Conservation (phyloP, 2,888 invertebrate genomes). For the Matsumyia berberina region DNA sequence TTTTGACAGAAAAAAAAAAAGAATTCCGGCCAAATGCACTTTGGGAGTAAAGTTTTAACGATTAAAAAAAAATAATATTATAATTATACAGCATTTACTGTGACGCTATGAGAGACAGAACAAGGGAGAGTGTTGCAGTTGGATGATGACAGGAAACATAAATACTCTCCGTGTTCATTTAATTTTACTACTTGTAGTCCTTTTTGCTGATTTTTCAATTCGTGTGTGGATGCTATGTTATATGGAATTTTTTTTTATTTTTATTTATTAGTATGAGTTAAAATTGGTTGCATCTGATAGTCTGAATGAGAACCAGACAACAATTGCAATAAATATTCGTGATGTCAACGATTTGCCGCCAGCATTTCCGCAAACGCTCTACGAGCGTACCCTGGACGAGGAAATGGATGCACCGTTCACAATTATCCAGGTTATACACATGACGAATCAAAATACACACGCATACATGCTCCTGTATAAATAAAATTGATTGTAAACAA, state of each 20-base stretch:
- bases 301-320: slow-evolving; percentile 94
- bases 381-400: slow-evolving; percentile 90
- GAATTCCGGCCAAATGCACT: slow-evolving; percentile 1
- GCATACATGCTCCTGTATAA: slow-evolving; percentile 15
- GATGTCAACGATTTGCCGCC: slow-evolving; percentile 97
- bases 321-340: slow-evolving; percentile 91
- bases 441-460: background rate
- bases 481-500: slow-evolving; percentile 8
- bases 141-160: slow-evolving; percentile 37
- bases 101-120: slow-evolving; percentile 7
- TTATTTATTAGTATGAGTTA: slow-evolving; percentile 89
- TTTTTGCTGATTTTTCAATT: slow-evolving; percentile 42
- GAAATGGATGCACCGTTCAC: slow-evolving; percentile 90
- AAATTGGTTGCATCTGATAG: slow-evolving; percentile 95
- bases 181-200: slow-evolving; percentile 54
- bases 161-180: slow-evolving; percentile 47
- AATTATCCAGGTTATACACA: slow-evolving; percentile 89
- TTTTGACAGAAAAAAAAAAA: slow-evolving; percentile 16
- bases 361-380: slow-evolving; percentile 89
- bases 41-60: no score
- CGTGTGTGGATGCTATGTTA: slow-evolving; percentile 72
- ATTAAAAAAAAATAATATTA: no score
- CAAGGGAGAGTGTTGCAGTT: slow-evolving; percentile 2
- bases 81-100: no score
- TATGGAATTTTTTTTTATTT: slow-evolving; percentile 78